Evolutionary conservation across 2,888 invertebrate species (phyloP), one percentile per base, ranked within the genome.

Genomic region (Gari tellinella): DNA sequence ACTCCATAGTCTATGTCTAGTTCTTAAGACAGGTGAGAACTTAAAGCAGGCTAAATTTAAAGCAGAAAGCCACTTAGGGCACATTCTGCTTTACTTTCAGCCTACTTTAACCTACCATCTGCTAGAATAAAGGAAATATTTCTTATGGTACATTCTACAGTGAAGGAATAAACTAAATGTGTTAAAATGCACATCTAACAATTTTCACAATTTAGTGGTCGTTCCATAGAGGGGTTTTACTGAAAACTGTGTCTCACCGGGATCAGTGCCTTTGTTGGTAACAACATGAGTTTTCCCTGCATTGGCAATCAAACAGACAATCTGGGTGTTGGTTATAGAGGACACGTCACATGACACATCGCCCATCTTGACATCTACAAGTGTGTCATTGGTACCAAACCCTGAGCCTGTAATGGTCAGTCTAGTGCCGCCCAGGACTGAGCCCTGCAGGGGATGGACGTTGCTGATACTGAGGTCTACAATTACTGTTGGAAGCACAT

Each of bases 401-500:
- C 87, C 86, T 7, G 77, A 68, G 0, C 89, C 89, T 8, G 72
- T 78, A 14, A 89, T 53, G 1, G 84, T 86, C 17, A 88, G 49
- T 25, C 43, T 62, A 1, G 86, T 85, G 12, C 86, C 86, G 3
- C 86, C 86, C 23, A 75, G 75, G 19, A 85, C 8, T 3, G 85
- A 85, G 2, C 86, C 85, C 31, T 62, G 40, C 1, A 58, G 23
- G n/a, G 87, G 87, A 46, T 52, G 80, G 15, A 87, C 66, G 25
- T 82, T 81, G 17, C 79, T 82, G 2, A 88, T 69, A 43, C 66
- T 60, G 12, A 88, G 72, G n/a, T 76, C 40, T 8, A 74, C 73
- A 46, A 46, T 68, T 2, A 80, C 49, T 0, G 51, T 64, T 23
- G 81, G 83, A 17, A 19, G 38, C 5, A 23, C 55, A 56, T 19